Conservation (phyloP, 2,113 vertebrate genomes). For the Pterocles orientalis region DNA sequence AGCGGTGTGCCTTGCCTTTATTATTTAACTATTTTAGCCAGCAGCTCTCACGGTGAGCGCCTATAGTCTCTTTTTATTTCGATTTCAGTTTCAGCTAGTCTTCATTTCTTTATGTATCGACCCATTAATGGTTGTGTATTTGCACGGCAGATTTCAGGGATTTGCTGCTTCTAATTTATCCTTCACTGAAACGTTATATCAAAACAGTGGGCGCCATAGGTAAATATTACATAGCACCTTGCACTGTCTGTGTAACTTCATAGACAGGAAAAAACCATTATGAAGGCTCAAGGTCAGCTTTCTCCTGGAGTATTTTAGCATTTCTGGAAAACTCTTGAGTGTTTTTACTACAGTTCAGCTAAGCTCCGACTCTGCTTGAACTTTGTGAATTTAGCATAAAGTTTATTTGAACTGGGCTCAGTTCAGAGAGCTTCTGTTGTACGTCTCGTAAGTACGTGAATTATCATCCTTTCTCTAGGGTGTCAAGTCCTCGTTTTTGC, state of each 20-base stretch:
- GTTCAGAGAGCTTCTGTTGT: neutral
- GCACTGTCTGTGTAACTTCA: neutral
- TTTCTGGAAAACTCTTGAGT: neutral
- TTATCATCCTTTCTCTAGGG: neutral
- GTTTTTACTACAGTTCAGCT: neutral
- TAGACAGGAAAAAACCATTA: neutral
- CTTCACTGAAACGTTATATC: neutral
- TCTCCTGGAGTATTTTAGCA: neutral
- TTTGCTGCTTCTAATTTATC: neutral
- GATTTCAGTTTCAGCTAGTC: neutral
- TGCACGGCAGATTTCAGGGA: neutral
- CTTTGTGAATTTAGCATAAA: neutral
- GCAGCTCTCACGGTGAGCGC: neutral
- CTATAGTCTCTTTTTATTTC: neutral
- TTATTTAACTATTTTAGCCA: neutral
- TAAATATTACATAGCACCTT: neutral
- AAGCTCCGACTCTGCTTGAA: neutral
- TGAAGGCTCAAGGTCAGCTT: neutral
- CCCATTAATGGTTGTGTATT: neutral
- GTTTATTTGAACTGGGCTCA: neutral
- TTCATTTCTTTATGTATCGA: neutral
- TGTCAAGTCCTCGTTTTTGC: neutral
- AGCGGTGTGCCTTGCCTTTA: neutral
- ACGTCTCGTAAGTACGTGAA: neutral
- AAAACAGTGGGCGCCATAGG: neutral